Evolutionary conservation across 2,113 vertebrate species (phyloP), one percentile per base, ranked within the genome.

Genomic region (zebrafish (Danio rerio)): DNA sequence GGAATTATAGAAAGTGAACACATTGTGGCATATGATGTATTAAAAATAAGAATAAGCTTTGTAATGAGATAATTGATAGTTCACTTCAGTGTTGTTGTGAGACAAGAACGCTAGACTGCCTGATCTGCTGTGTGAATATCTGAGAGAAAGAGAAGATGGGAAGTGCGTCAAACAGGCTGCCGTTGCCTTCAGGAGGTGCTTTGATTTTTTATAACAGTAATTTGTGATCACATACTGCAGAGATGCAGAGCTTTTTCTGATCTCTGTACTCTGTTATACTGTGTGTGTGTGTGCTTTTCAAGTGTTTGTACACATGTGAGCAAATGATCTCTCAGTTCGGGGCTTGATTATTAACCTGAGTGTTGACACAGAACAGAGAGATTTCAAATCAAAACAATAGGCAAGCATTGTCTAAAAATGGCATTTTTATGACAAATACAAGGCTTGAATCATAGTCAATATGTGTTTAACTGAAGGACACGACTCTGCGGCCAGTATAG

Each of bases 291-390:
- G 72, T 43, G 49, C 6, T 6, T 10, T 81, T 58, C 52, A 9
- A 66, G 59, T 81, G 18, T 49, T 63, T 83, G 65, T 11, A 81
- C 20, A 31, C 5, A 78, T 31, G 47, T 75, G 50, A 47, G 18
- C 76, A 63, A 83, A 86, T 84, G 20, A 86, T 86, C 47, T 77
- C 65, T 75, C 18, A 18, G 40, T 49, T 71, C 49, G 53, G 43
- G 31, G 84, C 53, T 88, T 83, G 81, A 86, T 87, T 75, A 89
- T 89, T 86, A 88, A 88, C 87, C 74, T n/a, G 58, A 45, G 73
- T 81, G 81, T 80, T 87, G 82, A 84, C 83, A 83, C 65, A 83
- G 20, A 45, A 81, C 71, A 78, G 50, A 50, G 50, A 13, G 50
- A 78, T 81, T 83, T 79, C 10, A 85, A 42, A 55, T 43, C 49